Evolutionary conservation across 1,140 invertebrate genomes (phyloP).

Genomic region (Leptinotarsa texana): DNA sequence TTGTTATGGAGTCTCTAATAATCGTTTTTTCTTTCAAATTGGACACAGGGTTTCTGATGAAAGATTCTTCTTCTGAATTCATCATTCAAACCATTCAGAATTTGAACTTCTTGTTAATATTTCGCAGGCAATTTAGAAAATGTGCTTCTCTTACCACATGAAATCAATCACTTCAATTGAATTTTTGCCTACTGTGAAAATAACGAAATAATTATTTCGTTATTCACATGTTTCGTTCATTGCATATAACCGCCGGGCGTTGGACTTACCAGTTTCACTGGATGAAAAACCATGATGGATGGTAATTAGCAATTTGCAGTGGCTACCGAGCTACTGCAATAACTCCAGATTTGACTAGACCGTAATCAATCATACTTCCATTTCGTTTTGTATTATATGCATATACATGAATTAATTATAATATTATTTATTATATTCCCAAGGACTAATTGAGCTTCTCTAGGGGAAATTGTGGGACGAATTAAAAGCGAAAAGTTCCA

Average conservation of each 20-base stretch:
- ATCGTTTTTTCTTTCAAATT: too few relatives aligned
- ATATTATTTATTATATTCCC: slow-evolving; percentile 9
- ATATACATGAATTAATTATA: slow-evolving; percentile 10
- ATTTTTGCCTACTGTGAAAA: background rate
- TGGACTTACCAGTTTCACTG: background rate
- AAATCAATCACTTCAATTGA: background rate
- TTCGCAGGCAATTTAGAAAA: background rate
- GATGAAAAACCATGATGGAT: slow-evolving; percentile 10
- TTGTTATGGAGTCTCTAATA: too few relatives aligned
- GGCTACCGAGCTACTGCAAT: slow-evolving; percentile 14
- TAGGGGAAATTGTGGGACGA: background rate
- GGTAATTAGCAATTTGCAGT: slow-evolving; percentile 17
- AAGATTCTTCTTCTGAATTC: too few relatives aligned
- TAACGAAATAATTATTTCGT: slow-evolving; percentile 10
- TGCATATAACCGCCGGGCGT: background rate
- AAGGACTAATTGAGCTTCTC: background rate
- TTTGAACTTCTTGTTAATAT: too few relatives aligned
- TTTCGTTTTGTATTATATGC: slow-evolving; percentile 16
- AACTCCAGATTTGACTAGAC: slow-evolving; percentile 1
- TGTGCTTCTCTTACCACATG: background rate
- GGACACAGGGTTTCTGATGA: too few relatives aligned
- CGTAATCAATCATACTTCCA: slow-evolving; percentile 10
- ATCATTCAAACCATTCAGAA: too few relatives aligned
- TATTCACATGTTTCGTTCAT: slow-evolving; percentile 2
- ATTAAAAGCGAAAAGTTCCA: background rate